Conservation (phyloP, 2,888 invertebrate species). For the Hydrotaea cyrtoneurina region DNA sequence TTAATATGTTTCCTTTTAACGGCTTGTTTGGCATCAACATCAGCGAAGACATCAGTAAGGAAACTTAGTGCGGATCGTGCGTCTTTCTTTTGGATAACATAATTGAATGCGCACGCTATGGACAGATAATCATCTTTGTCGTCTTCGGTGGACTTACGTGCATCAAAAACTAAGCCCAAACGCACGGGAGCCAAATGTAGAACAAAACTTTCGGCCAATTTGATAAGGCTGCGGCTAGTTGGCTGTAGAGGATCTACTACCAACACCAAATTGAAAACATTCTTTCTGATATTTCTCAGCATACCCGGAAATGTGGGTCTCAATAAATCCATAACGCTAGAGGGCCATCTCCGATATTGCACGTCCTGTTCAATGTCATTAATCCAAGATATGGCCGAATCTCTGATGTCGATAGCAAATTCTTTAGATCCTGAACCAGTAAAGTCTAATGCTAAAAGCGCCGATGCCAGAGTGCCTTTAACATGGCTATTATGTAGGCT, state of each 20-base stretch:
- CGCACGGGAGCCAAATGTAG: constrained; percentile 94
- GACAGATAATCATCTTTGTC: constrained; percentile 89
- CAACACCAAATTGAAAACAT: constrained; percentile 92
- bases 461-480: constrained; percentile 75
- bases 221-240: constrained; percentile 87
- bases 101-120: constrained; percentile 94
- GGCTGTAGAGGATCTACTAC: constrained; percentile 91
- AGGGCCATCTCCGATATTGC: constrained; percentile 93
- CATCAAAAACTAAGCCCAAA: constrained; percentile 91
- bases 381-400: constrained; percentile 95
- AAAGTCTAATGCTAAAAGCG: constrained; percentile 87
- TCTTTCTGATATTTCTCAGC: constrained; percentile 92
- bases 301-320: constrained; percentile 99
- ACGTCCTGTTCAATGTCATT: constrained; percentile 97
- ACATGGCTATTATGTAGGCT: constrained; percentile 87
- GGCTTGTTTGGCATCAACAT: constrained; percentile 81
- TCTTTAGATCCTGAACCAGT: constrained; percentile 84
- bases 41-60: constrained; percentile 87
- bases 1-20: constrained; percentile 87
- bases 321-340: constrained; percentile 92
- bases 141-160: constrained; percentile 83
- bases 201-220: constrained; percentile 94
- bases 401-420: constrained; percentile 97
- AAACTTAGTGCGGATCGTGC: constrained; percentile 90
- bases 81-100: constrained; percentile 89